Evolutionary conservation across 2,113 vertebrate genomes (phyloP), one percentile per base, ranked within the genome.

Genomic region (Etheostoma cragini): DNA sequence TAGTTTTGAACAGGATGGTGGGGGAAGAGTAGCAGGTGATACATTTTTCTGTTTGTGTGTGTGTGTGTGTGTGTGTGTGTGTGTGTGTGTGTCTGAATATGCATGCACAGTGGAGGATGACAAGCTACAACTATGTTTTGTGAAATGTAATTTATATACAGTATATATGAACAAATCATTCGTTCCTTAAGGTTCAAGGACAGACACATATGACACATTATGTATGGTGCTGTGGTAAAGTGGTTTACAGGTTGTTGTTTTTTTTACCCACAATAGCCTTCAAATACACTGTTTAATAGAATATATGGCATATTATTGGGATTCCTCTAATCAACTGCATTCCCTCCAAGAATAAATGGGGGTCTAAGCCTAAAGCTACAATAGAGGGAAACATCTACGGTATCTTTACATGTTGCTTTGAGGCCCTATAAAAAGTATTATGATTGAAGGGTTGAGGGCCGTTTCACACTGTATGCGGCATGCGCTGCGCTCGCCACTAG

Each of bases 1-100:
- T 8, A 63, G 52, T 75, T 77, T 69, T 56, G 53, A 62, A 62
- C 49, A 56, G 52, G 30, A 80, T 24, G 24, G n/a, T 47, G 14
- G 60, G 61, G 47, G 22, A 26, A 68, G 24, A 26, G 56, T 60
- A 2, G 49, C 16, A 50, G 56, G 17, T 54, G 33, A 49, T 13
- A 24, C n/a, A 58, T 80, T 7, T 68, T 2, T 69, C 38, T 42
- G 38, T 21, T 21, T 62, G 30, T 77, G 45, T 73, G 62, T 33
- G 5, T 68, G 38, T n/a, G 22, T 62, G 33, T 77, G 45, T 73
- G 62, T 33, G 5, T 68, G 38, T n/a, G 22, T 62, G 33, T 74
- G 45, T 73, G 62, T 24, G 5, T 65, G 38, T 19, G 22, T 62
- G 33, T 77, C 35, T 73, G 62, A 33, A 45, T 8, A 24, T 64